Evolutionary conservation across 2,888 invertebrate genomes (phyloP), one percentile per base, ranked within the genome.

Genomic region (Caenorhabditis sp.): DNA sequence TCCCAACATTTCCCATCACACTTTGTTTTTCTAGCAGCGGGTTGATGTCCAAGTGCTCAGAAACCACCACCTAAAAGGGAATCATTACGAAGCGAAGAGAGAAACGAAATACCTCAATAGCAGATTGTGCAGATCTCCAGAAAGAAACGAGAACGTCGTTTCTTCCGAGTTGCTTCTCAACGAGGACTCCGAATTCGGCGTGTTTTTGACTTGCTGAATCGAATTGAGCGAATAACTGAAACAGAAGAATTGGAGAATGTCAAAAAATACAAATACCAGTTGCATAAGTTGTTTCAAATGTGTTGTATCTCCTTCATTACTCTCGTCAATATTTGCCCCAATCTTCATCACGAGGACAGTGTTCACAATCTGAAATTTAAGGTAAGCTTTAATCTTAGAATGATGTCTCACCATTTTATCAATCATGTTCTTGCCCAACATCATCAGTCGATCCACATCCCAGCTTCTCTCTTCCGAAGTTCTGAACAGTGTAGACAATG

Each of bases 31-130:
- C 77, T 51, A 76, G 75, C 6, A 88, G 74, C 12, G 87, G 85
- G 28, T 87, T 87, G 38, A 91, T 88, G 82, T 91, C 89, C 58
- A 91, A 59, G 80, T 91, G 90, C 58, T 91, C 90, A 8, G 88
- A 88, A 31, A 91, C 86, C 14, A 91, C 83, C 12, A 85, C 69
- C 80, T 86, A 38, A 35, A 82, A 19, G 2, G 26, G 14, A n/a
- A 19, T 24, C 6, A 44, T 12, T 44, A 16, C 22, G n/a, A 14
- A 35, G n/a, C n/a, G n/a, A 22, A 16, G 14, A 16, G 4, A 5
- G 5, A 26, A 10, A 2, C 10, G 16, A 59, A n/a, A 63, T 19
- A 84, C 84, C 68, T 88, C 87, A 31, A 90, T 80, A 2, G 89
- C 90, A 6, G 82, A 83, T 73, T 90, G 90, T 1, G 86, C 86